Base-by-base conservation (phyloP, 2,797 vertebrate species). In the Microctenopoma stevenorrisi region DNA sequence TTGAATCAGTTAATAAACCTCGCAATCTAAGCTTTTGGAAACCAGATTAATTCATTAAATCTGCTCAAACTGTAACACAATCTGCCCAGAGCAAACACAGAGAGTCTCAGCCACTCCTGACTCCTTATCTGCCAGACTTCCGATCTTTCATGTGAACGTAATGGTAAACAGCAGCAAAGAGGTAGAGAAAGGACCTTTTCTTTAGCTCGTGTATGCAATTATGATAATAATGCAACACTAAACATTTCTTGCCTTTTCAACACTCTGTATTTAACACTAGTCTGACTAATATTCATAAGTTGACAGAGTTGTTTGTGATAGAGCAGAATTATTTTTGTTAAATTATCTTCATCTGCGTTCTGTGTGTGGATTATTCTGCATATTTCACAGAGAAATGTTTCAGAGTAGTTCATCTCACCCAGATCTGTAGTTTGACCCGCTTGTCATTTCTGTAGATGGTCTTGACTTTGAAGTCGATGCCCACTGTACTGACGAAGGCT, bases 401-500 rank as follows among this genome's bases (percentile, higher is more conserved):
- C 5, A 33, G 14, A 25, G 11, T 9, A 14, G 35, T 40, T 35
- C n/a, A 4, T 38, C 91, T 85, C 70, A 95, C 94, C 96, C 96
- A 98, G 73, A 98, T 98, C 93, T 98, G 96, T 14, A 98, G 95
- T 75, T 98, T 98, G 83, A 98, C 94, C 74, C 95, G 91, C 88
- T 96, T 97, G 86, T 96, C 93, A 0, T 95, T 95, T 46, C 96
- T 92, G 83, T 96, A 96, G 79, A 97, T 94, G 0, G 96, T 97
- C 88, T 97, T 97, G 76, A 97, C 96, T 86, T 97, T 97, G 86
- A 97, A 97, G 91, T 97, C 96, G 7, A 97, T 97, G 83, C 96
- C 96, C 76, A 97, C 96, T 0, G 96, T 97, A 92, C 96, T 97
- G 86, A 97, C 95, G 0, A 97, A 97, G 15, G 96, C 96, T 0